A percentile compares a stretch with the other conserved stretches of the same genome.
phyloP scores from a whole-genome alignment of 2,888 invertebrate genomes.

The Ctena decussata region DNA sequence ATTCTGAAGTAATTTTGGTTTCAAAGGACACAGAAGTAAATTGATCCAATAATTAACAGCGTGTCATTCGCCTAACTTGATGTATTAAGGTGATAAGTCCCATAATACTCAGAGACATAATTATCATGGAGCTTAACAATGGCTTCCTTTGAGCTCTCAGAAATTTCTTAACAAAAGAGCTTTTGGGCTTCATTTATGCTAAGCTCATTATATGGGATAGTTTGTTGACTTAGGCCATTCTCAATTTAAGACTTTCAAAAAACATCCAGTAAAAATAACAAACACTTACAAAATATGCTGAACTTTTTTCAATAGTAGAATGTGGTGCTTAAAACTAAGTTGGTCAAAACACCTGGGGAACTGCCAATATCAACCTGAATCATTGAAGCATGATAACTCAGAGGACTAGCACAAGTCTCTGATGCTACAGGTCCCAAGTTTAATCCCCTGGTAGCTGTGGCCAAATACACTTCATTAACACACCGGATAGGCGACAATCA shows the following conservation, averaged over 20 bases:
- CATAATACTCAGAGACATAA: not conserved
- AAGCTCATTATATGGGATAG: conserved; percentile 1
- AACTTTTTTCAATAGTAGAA: too few relatives aligned
- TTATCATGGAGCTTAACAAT: not conserved
- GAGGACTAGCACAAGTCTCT: too few relatives aligned
- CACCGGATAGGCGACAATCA: too few relatives aligned
- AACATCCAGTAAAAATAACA: not conserved
- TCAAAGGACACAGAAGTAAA: conserved; percentile 8
- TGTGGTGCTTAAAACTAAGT: too few relatives aligned
- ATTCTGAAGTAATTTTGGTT: conserved; percentile 2
- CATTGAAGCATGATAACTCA: too few relatives aligned
- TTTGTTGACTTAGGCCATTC: not conserved
- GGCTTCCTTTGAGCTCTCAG: not conserved
- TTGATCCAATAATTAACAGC: conserved; percentile 9
- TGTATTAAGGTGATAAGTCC: conserved; percentile 5
- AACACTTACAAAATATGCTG: conserved; percentile 8
- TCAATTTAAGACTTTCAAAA: conserved; percentile 1
- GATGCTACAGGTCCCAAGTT: too few relatives aligned
- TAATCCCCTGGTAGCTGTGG: too few relatives aligned
- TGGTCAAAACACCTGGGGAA: too few relatives aligned
- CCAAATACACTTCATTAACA: too few relatives aligned
- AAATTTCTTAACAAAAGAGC: not conserved
- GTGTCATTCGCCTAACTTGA: conserved; percentile 3
- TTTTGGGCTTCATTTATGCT: not conserved
- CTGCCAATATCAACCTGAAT: too few relatives aligned